Base-by-base conservation (phyloP, 2,797 vertebrate species). In the Ctenopoma multispine region DNA sequence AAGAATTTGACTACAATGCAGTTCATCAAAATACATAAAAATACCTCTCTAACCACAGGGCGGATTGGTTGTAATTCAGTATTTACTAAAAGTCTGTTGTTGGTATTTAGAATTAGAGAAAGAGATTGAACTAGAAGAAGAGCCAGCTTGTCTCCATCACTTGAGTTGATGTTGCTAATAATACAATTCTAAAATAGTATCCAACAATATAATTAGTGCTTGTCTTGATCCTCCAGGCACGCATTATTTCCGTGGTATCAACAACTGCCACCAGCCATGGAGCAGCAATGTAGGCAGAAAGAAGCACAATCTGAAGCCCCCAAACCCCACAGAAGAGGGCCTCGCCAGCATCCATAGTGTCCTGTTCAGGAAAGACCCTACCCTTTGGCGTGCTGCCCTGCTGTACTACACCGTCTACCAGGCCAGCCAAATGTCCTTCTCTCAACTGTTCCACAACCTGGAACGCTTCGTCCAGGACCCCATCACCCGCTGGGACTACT, bases 301-400 rank as follows among this genome's bases (percentile, higher is more conserved):
- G 68, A 96, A 92, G 68, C 93, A 94, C 0, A 94, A 93, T 21
- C 92, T 98, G 51, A 95, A 94, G 66, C 96, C 97, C 9, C 90
- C 96, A 71, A 99, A 99, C 77, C 97, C 97, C 34, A 99, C 97
- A 0, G 97, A 98, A 81, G 97, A 99, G 83, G 97, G 97, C 0
- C 92, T 99, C 60, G 97, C 97, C 0, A 98, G 97, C 85, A 96
- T 98, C 71, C 97, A 99, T 86, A 98, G 97, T 0, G 97, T 99
- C 31, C 92, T 99, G 27, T 96, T 96, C 85, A 95, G 96, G 77
- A 96, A 94, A 65, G 97, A 98, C 89, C 97, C 97, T 34, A 95
- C 95, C 0, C 86, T 99, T 23, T 99, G 97, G 97, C 94, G 97
- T 0, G 97, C 97, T 0, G 96, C 97, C 6, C 93, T 99, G 69